phyloP scores from a whole-genome alignment of 2,888 invertebrate species.

The Apomyelois bistriatella region DNA sequence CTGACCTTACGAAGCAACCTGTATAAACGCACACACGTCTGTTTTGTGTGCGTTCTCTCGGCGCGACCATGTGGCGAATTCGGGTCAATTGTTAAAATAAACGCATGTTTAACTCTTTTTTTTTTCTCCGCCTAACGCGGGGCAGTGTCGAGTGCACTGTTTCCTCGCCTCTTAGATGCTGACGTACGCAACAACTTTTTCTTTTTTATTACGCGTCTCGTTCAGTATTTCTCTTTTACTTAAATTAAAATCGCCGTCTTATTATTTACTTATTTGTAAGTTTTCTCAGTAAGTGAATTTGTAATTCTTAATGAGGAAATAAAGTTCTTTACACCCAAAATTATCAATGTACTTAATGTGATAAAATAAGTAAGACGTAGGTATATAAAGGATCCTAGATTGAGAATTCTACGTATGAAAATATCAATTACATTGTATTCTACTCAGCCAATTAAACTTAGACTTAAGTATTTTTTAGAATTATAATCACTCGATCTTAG shows the following conservation, averaged over 20 bases:
- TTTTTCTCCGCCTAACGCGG: slow-evolving; percentile 37
- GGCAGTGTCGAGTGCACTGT: slow-evolving; percentile 37
- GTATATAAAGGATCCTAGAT: too few relatives aligned
- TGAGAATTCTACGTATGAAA: too few relatives aligned
- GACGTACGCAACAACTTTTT: slow-evolving; percentile 6
- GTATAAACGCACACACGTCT: slow-evolving; percentile 36
- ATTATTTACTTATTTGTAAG: too few relatives aligned
- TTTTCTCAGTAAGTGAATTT: too few relatives aligned
- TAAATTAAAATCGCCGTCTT: not conserved
- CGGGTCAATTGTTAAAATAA: slow-evolving; percentile 74
- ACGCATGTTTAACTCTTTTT: slow-evolving; percentile 38
- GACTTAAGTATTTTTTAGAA: too few relatives aligned
- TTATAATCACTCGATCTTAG: too few relatives aligned
- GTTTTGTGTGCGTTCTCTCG: slow-evolving; percentile 46
- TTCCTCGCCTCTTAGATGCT: slow-evolving; percentile 27
- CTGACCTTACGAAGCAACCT: slow-evolving; percentile 26
- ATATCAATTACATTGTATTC: too few relatives aligned
- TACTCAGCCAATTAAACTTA: too few relatives aligned
- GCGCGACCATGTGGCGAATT: slow-evolving; percentile 64
- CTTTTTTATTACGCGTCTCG: slow-evolving; percentile 18
- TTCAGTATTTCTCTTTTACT: slow-evolving; percentile 15
- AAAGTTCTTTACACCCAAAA: too few relatives aligned
- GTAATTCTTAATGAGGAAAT: too few relatives aligned
- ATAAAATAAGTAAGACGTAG: too few relatives aligned
- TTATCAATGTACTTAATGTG: too few relatives aligned